Base-by-base conservation (phyloP, 2,797 vertebrate genomes). In the Amblyopsis hoosieri region DNA sequence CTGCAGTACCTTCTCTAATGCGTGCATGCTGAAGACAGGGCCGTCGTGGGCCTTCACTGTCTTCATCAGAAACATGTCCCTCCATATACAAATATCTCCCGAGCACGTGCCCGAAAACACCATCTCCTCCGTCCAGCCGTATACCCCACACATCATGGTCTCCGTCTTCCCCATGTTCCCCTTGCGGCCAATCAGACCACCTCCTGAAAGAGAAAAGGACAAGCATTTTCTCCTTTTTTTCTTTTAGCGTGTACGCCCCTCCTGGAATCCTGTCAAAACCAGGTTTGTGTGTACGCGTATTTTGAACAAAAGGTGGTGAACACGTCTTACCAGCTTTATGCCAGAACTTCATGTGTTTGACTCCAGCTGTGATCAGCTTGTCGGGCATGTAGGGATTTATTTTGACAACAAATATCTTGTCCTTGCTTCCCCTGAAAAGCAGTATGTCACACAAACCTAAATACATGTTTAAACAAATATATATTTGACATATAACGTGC, bases 301-400 rank as follows among this genome's bases (percentile, higher is more conserved):
- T 19, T 68, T 63, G 45, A 55, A 60, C 45, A 51, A 60, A 58
- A 19, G 11, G 6, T n/a, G 7, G 2, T 3, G 37, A 19, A 50
- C 2, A 14, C 15, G 58, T 62, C 85, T 81, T 93, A 99, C 98
- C 98, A 83, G 96, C 96, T 94, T 95, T 95, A 63, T 95, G 95
- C 98, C 98, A 99, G 88, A 99, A 99, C 85, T 95, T 97, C 90
- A 98, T 94, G 66, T 99, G 98, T 75, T 99, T 99, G 84, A 99
- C 96, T 72, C 98, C 98, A 78, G 95, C 96, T 12, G 97, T 98
- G 87, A 99, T 95, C 80, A 99, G 91, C 89, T 98, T 99, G 88
- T 99, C 98, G 72, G 97, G 94, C 84, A 97, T 91, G 75, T 95
- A 97, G 5, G 98, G 96, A 75, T 99, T 99, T 69, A 98, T 95